Percentiles rank a stretch among this genome's conserved stretches.
Conservation (phyloP, 2,888 invertebrate genomes). For the Platerodrilus igneus region DNA sequence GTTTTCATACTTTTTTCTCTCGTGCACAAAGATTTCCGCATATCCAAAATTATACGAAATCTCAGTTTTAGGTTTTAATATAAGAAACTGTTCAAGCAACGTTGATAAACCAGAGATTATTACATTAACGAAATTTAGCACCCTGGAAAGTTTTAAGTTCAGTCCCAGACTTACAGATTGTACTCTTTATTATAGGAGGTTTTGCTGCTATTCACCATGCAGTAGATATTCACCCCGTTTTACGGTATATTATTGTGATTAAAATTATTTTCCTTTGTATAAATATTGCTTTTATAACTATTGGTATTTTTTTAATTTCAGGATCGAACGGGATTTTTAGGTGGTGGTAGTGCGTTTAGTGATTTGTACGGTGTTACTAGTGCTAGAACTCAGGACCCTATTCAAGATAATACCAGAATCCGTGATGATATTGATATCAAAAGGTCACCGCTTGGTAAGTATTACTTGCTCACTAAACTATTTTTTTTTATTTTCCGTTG, state of each 20-base stretch:
- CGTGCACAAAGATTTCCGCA: no score
- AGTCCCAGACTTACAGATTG: neutral
- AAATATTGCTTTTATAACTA: neutral
- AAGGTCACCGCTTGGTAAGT: slow-evolving; percentile 41
- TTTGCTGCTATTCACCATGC: no score
- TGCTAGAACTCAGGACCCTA: slow-evolving; percentile 38
- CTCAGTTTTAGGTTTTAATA: no score
- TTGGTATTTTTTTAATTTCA: slow-evolving; percentile 46
- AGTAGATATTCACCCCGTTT: no score
- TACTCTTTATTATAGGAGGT: no score
- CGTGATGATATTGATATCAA: slow-evolving; percentile 44
- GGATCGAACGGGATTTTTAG: slow-evolving; percentile 65
- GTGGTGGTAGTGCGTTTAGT: slow-evolving; percentile 69
- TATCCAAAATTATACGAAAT: no score
- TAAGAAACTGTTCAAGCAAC: no score
- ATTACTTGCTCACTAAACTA: no score
- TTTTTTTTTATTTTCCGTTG: neutral
- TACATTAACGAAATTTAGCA: no score
- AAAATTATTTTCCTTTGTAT: neutral
- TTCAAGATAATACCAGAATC: slow-evolving; percentile 41
- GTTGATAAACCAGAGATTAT: no score
- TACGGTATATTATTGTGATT: no score
- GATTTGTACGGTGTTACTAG: slow-evolving; percentile 56
- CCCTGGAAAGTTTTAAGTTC: neutral
- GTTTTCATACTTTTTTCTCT: no score